Conservation (phyloP, 2,113 vertebrate genomes). For the Pomatorhinus ruficollis region DNA sequence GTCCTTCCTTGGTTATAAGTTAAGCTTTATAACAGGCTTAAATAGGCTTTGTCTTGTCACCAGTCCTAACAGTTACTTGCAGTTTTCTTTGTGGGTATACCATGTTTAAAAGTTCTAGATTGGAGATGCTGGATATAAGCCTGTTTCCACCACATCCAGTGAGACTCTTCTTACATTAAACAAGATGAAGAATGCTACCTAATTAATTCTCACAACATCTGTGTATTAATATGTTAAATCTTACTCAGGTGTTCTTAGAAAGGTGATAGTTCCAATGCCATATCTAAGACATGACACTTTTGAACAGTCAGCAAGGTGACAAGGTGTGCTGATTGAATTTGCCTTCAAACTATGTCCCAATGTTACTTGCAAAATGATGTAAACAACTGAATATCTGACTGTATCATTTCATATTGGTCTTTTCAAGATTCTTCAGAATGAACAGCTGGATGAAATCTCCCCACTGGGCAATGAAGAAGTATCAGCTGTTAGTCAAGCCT, state of each 20-base stretch:
- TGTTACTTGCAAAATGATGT: not conserved
- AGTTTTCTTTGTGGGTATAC: not conserved
- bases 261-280: not conserved
- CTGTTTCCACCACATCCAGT: not conserved
- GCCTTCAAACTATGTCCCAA: not conserved
- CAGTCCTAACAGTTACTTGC: not conserved
- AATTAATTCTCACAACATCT: not conserved
- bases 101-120: not conserved
- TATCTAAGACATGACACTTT: not conserved
- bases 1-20: not conserved
- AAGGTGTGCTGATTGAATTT: not conserved
- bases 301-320: not conserved
- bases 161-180: not conserved
- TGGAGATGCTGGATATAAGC: not conserved
- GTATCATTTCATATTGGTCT: not conserved
- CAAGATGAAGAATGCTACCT: not conserved
- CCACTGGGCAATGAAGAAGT: conserved; percentile 85
- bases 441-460: conserved; percentile 82
- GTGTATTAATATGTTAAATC: not conserved
- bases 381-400: not conserved
- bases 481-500: conserved; percentile 95
- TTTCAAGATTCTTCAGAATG: conserved; percentile 88
- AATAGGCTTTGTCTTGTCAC: not conserved
- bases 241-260: not conserved
- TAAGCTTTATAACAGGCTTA: not conserved